Evolutionary conservation across 1,140 invertebrate species (phyloP), one percentile per base, ranked within the genome.

Genomic region (Drosophila teissieri): DNA sequence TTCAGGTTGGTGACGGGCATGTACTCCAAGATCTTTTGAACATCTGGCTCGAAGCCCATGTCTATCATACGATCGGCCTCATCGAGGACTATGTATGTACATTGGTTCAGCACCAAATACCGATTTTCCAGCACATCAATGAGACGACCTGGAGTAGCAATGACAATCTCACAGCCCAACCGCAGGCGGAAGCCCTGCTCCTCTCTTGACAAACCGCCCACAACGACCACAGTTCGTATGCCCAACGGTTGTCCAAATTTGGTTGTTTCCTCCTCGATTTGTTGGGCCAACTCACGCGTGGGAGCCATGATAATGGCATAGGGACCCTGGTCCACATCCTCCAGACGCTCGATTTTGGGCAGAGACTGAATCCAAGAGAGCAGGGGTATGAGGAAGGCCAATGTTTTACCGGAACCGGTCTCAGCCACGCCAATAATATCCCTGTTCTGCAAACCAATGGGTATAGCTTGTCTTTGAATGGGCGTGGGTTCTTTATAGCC

Each of bases 401-500:
- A 94, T 0, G 99, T 99, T 95, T 99, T 99, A 92, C 99, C 98
- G 34, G 97, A 98, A 82, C 97, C 97, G 68, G 99, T 99, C 94
- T 99, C 98, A 51, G 99, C 99, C 12, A 99, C 98, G 92, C 99
- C 99, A 91, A 99, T 99, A 80, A 99, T 99, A 92, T 99, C 99
- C 51, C 99, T 94, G 93, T 99, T 99, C 93, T 99, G 96, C 78
- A 99, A 93, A 56, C 99, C 99, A 93, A 99, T 99, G 1, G 99
- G 98, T 92, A 99, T 99, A 49, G 99, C 99, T 93, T 99, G 98
- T 76, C 98, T 93, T 92, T 99, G 99, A 94, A 99, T 99, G 8
- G 99, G 99, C 2, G 99, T 99, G 4, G 99, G 97, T 83, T 99
- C 99, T 93, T 97, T 98, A 83, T 99, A 99, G 11, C 98, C 98